Evolutionary conservation across 2,888 invertebrate genomes (phyloP).

Genomic region (Drosophila borborema): DNA sequence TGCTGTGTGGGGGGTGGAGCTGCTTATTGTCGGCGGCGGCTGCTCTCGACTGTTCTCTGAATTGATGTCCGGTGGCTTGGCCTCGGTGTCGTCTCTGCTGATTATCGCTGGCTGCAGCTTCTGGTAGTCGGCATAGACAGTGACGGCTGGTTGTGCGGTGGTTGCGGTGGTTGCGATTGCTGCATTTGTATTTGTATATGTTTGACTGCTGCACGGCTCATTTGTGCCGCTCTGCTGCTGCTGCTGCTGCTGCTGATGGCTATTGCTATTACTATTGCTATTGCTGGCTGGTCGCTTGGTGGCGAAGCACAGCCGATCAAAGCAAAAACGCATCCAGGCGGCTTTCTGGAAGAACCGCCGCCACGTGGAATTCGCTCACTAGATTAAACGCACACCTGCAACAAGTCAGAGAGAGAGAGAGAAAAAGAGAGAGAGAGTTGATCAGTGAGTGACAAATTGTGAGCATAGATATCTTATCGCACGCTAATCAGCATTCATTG

Average conservation of each 20-base stretch:
- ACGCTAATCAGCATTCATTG: constrained; percentile 15
- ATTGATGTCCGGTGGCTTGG: constrained; percentile 74
- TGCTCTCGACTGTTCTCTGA: constrained; percentile 28
- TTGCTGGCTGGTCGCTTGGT: constrained; percentile 90
- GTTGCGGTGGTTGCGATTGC: constrained; percentile 31
- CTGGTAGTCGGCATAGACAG: constrained; percentile 68
- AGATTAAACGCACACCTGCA: constrained; percentile 73
- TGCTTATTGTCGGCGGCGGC: neutral
- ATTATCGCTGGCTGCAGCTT: constrained; percentile 77
- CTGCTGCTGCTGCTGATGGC: constrained; percentile 19
- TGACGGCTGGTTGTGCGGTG: constrained; percentile 39
- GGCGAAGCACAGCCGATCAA: constrained; percentile 95
- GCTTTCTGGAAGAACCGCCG: constrained; percentile 84
- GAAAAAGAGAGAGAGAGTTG: neutral
- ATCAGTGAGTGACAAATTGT: neutral
- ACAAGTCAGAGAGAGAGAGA: neutral
- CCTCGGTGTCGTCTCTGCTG: constrained; percentile 62
- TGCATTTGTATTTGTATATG: constrained; percentile 24
- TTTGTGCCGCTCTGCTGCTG: constrained; percentile 44
- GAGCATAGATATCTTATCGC: constrained; percentile 14
- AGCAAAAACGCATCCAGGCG: constrained; percentile 96
- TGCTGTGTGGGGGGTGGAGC: neutral
- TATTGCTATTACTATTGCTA: constrained; percentile 50
- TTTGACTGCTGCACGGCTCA: constrained; percentile 36
- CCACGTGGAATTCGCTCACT: constrained; percentile 71